Conservation (phyloP, 92 coral and sea anemone species). For the Paramuricea clavata region DNA sequence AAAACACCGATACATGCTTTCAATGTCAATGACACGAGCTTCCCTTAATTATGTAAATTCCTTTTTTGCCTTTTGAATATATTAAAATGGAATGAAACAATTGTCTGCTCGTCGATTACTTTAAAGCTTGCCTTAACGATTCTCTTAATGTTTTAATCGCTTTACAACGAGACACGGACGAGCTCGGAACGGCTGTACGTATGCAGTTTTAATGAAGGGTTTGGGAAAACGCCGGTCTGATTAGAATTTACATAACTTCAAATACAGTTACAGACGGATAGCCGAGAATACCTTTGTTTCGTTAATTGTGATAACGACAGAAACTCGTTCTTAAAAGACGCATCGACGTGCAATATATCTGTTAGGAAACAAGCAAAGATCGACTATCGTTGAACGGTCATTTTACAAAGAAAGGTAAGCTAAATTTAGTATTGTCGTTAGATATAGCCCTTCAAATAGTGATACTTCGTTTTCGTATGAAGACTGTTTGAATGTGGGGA, state of each 20-base stretch:
- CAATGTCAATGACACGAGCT: too few species aligned
- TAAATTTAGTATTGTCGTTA: neutral
- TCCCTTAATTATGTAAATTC: neutral
- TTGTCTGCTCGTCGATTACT: conserved; percentile 1
- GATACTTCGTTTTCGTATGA: neutral
- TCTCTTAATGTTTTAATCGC: neutral
- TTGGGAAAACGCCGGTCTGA: neutral
- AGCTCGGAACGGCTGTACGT: neutral
- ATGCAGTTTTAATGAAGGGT: conserved; percentile 6
- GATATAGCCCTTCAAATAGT: neutral
- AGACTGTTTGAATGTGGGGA: neutral
- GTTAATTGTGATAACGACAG: conserved; percentile 14
- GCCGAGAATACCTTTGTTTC: neutral
- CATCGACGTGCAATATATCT: neutral
- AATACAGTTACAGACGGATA: neutral
- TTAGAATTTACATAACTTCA: neutral
- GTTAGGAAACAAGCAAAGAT: neutral
- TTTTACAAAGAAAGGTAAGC: neutral
- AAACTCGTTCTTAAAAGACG: neutral
- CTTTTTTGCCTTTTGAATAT: neutral
- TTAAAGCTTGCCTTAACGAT: neutral
- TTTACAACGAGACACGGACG: neutral
- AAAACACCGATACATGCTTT: too few species aligned
- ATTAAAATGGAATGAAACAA: neutral
- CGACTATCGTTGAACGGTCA: neutral